These are phyloP conservation scores for Phoxinus dragarum DNA, from an alignment of 2,797 vertebrate species.

Conservation along the genomic window DNA sequence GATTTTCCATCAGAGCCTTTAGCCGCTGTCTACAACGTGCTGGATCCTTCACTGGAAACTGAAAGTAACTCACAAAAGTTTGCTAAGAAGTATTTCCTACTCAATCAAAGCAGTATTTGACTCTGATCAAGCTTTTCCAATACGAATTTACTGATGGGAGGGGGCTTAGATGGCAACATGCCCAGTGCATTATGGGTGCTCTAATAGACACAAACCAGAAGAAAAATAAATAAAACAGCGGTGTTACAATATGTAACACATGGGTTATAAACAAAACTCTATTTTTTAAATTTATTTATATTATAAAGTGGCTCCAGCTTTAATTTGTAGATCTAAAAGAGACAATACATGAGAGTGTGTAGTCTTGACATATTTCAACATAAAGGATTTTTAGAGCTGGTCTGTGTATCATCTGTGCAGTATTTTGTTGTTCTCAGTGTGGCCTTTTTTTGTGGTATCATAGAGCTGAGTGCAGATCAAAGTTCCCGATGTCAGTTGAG, in stretches of 20 bases:
- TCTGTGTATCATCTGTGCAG: neutral
- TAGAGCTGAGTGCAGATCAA: slow-evolving; percentile 51
- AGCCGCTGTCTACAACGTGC: neutral
- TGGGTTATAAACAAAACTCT: neutral
- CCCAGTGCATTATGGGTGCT: neutral
- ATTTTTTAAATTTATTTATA: neutral
- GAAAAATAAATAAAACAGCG: neutral
- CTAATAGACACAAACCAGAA: neutral
- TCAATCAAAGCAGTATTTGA: neutral
- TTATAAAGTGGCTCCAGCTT: neutral
- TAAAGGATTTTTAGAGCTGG: slow-evolving; percentile 11
- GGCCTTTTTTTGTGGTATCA: slow-evolving; percentile 58
- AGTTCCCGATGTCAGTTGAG: slow-evolving; percentile 45
- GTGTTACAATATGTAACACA: neutral
- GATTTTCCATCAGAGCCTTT: neutral
- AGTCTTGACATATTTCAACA: slow-evolving; percentile 29
- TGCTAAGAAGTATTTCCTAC: neutral
- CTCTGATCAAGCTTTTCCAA: neutral
- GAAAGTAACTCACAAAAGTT: neutral
- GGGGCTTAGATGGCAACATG: neutral
- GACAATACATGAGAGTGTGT: slow-evolving; percentile 16
- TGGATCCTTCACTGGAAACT: neutral
- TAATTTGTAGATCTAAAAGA: neutral
- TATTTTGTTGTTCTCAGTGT: slow-evolving; percentile 53
- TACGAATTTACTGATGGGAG: neutral